Percentiles rank a stretch among this genome's conserved stretches.
Conservation (phyloP, 2,113 vertebrate genomes). For the Oxyura jamaicensis region DNA sequence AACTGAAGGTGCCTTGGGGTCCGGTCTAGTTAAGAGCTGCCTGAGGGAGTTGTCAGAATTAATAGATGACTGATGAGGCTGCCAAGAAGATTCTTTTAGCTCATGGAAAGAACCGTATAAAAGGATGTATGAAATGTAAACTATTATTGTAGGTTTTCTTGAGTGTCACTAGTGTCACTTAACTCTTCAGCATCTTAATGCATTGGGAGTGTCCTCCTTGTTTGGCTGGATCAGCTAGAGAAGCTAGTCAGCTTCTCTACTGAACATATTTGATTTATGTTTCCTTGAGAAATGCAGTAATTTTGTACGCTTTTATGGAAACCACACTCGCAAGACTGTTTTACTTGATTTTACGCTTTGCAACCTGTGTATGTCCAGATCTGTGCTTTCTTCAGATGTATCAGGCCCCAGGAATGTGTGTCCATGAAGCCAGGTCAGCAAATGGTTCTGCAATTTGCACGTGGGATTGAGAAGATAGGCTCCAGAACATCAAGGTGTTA, state of each 20-base stretch:
- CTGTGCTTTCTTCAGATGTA: not conserved
- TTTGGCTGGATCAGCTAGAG: not conserved
- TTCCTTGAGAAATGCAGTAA: not conserved
- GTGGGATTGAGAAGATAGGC: not conserved
- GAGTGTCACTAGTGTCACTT: not conserved
- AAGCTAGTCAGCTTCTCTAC: not conserved
- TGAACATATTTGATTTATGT: not conserved
- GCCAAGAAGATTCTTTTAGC: not conserved
- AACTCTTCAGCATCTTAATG: not conserved
- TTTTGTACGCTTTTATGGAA: not conserved
- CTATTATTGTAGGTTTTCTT: not conserved
- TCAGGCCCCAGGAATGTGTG: not conserved
- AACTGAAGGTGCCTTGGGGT: not conserved
- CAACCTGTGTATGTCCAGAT: not conserved
- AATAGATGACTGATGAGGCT: not conserved
- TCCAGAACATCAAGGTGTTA: not conserved
- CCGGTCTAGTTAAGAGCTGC: not conserved
- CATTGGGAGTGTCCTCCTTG: not conserved
- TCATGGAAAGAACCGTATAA: not conserved
- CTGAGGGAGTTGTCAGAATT: constrained; percentile 1
- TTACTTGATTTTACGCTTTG: not conserved
- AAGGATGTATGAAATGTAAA: not conserved
- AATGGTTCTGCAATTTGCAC: accelerated
- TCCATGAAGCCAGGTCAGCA: not conserved
- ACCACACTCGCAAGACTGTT: not conserved